Conservation (phyloP, 2,113 vertebrate species). For the Syrrhaptes paradoxus region DNA sequence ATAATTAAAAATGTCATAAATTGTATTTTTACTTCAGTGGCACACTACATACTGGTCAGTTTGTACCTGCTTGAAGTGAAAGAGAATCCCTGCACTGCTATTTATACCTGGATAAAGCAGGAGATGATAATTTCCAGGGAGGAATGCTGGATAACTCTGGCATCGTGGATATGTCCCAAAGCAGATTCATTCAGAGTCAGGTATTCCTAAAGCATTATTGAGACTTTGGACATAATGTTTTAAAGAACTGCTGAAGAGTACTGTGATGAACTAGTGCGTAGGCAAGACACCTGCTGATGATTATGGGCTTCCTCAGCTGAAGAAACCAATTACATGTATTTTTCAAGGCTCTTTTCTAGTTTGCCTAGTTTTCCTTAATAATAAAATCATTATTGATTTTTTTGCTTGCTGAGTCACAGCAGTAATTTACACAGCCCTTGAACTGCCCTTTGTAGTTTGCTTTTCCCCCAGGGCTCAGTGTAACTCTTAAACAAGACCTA, state of each 20-base stretch:
- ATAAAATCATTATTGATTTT: background rate
- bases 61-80: background rate
- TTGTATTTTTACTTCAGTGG: background rate
- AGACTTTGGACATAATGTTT: background rate
- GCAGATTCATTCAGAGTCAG: background rate
- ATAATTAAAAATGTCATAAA: background rate
- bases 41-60: fast-evolving
- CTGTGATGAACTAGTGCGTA: background rate
- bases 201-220: background rate
- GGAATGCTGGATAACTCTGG: background rate
- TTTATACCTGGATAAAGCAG: background rate
- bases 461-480: background rate
- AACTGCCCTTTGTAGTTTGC: background rate
- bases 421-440: background rate
- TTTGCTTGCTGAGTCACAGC: background rate
- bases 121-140: background rate
- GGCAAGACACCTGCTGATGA: background rate
- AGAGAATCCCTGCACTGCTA: background rate
- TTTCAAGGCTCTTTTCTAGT: background rate
- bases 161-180: fast-evolving
- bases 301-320: background rate
- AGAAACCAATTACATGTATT: background rate
- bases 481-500: background rate
- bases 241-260: background rate
- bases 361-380: background rate